Base-by-base conservation (phyloP, 2,113 vertebrate species). In the Tachysurus fulvidraco region DNA sequence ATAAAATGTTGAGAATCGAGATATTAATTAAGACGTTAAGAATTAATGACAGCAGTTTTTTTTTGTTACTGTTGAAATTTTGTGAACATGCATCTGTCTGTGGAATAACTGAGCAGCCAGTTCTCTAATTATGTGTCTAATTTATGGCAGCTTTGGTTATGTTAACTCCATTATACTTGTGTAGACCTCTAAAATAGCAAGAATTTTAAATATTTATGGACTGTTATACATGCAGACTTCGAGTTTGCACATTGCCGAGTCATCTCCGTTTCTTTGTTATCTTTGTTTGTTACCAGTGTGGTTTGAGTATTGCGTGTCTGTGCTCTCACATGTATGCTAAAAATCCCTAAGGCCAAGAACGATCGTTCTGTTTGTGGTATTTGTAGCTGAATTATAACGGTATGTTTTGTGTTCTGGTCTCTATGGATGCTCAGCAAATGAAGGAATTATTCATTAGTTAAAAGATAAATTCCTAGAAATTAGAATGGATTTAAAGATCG, bases 381-480 rank as follows among this genome's bases (percentile, higher is more conserved):
- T 79, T 30, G 36, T 64, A 62, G 23, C 67, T 82, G 52, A 82
- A 87, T 88, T 76, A 65, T 28, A 85, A 19, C 83, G 85, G 69
- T 41, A 16, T 85, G 74, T 83, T 79, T 87, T 88, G 78, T 84
- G 81, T 36, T 23, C 28, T 71, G 12, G 55, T 83, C 78, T 79
- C 79, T 23, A 41, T 52, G 71, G 76, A 82, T 80, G 76, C 25
- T 79, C 57, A 71, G 60, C 81, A 91, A 93, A 89, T 88, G 91
- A 88, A 89, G 83, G 85, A 93, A 88, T 92, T 87, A 91, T 90
- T 90, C 83, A 90, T 92, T 87, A 91, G 91, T 90, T 90, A 84
- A 90, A 90, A 87, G 87, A 92, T 92, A 78, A 78, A 78, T 78
- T 78, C 78, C 90, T 89, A 85, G 84, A 89, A 65, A 79, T 76